phyloP scores from a whole-genome alignment of 2,113 vertebrate species.

The Morone chrysops region DNA sequence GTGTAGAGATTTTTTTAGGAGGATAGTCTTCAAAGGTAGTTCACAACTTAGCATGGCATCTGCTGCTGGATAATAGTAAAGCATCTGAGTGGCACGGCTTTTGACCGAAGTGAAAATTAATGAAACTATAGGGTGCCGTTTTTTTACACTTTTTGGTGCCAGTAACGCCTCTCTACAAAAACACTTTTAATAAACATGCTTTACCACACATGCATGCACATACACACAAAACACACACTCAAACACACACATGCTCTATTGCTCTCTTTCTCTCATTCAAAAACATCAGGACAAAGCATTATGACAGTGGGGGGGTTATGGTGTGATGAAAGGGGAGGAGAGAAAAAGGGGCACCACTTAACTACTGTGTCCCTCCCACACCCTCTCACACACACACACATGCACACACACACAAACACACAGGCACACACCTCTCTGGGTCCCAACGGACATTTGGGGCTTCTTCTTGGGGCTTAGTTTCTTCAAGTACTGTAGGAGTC shows the following conservation, averaged over 20 bases:
- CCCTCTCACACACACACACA: constrained; percentile 52
- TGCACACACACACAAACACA: constrained; percentile 35
- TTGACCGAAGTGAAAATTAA: constrained; percentile 50
- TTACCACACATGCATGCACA: not conserved
- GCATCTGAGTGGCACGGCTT: constrained; percentile 32
- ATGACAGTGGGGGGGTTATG: constrained; percentile 59
- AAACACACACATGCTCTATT: not conserved
- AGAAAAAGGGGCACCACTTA: constrained; percentile 68
- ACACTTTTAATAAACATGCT: constrained; percentile 21
- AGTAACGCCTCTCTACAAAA: constrained; percentile 2
- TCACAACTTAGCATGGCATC: constrained; percentile 17
- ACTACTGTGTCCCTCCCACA: constrained; percentile 72
- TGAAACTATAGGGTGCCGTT: constrained; percentile 48
- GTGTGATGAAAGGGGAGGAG: constrained; percentile 74
- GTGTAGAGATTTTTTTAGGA: constrained; percentile 14
- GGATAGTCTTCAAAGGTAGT: constrained; percentile 31
- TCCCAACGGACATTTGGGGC: constrained; percentile 63
- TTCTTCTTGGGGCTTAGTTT: constrained; percentile 24
- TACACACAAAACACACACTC: not conserved
- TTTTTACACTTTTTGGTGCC: constrained; percentile 26
- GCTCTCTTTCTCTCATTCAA: constrained; percentile 13
- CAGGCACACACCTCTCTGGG: constrained; percentile 46
- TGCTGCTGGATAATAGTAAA: constrained; percentile 35
- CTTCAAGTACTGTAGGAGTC: constrained; percentile 24
- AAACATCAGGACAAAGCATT: constrained; percentile 66